phyloP scores from a whole-genome alignment of 2,113 vertebrate species.

The Dipodomys ordii region DNA sequence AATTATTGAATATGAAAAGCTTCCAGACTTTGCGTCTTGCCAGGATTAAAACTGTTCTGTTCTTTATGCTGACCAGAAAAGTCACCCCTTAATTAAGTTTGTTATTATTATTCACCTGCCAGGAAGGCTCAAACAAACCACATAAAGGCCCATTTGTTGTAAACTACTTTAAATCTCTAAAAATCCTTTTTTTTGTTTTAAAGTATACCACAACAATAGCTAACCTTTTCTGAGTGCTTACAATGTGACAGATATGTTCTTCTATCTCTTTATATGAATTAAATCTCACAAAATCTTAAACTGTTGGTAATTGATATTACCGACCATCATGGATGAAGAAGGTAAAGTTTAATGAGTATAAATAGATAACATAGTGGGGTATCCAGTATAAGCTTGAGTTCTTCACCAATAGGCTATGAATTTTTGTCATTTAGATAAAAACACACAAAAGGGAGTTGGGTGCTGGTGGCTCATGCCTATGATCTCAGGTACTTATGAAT shows the following conservation, averaged over 20 bases:
- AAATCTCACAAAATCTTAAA: conserved; percentile 14
- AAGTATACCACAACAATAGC: neutral
- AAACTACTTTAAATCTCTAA: neutral
- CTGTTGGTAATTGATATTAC: neutral
- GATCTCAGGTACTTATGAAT: too few species aligned
- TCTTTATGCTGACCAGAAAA: conserved; percentile 76
- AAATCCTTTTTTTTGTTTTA: conserved; percentile 37
- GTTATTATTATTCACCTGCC: conserved; percentile 72
- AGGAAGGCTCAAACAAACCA: conserved; percentile 3
- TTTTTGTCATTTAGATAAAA: conserved; percentile 10
- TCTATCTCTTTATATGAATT: neutral
- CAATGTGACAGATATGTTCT: neutral
- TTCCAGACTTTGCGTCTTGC: conserved; percentile 66
- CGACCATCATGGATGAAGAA: neutral
- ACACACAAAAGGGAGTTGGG: conserved; percentile 11
- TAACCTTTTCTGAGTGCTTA: conserved; percentile 4
- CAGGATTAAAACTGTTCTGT: conserved; percentile 66
- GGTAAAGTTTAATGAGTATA: neutral
- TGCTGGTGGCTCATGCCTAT: too few species aligned
- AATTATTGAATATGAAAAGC: conserved; percentile 75
- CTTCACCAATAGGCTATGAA: neutral
- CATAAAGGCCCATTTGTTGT: conserved; percentile 25
- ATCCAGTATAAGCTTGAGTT: neutral
- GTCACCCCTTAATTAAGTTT: conserved; percentile 69
- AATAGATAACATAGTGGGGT: neutral